Percentiles rank a stretch among this genome's conserved stretches.
Conservation (phyloP, 2,113 vertebrate species). For the Mustela lutreola region DNA sequence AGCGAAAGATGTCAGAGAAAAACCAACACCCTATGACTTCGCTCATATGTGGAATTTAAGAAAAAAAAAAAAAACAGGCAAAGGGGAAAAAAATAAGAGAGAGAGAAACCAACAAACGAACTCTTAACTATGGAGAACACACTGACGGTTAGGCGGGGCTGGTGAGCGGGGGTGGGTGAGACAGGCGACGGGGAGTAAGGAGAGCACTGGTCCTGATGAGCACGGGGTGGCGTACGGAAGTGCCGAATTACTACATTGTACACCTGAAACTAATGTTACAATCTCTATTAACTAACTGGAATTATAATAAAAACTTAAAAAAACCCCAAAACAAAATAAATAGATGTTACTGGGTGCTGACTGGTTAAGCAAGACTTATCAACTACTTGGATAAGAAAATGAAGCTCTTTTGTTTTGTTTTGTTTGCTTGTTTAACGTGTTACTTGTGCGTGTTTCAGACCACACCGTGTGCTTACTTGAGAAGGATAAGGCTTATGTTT, state of each 20-base stretch:
- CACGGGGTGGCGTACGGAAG: not conserved
- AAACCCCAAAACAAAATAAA: not conserved
- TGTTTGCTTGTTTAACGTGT: not conserved
- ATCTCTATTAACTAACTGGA: not conserved
- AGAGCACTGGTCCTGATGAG: not conserved
- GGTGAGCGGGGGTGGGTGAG: not conserved
- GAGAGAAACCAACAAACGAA: not conserved
- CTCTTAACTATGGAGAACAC: not conserved
- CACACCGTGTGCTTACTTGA: not conserved
- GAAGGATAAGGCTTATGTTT: not conserved
- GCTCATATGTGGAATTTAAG: not conserved
- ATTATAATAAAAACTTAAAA: not conserved
- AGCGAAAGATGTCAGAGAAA: not conserved
- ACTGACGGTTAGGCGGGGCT: not conserved
- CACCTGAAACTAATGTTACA: not conserved
- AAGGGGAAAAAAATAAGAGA: not conserved
- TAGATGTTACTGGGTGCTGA: not conserved
- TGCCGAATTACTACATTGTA: not conserved
- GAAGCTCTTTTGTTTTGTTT: not conserved
- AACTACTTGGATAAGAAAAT: not conserved
- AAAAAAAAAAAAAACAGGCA: not conserved
- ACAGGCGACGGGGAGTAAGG: not conserved
- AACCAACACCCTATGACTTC: not conserved
- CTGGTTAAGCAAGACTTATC: not conserved
- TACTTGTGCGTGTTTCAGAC: not conserved